Percentiles rank a stretch among this genome's conserved stretches.
phyloP scores from a whole-genome alignment of 2,113 vertebrate species.

The Hepsetus odoe region DNA sequence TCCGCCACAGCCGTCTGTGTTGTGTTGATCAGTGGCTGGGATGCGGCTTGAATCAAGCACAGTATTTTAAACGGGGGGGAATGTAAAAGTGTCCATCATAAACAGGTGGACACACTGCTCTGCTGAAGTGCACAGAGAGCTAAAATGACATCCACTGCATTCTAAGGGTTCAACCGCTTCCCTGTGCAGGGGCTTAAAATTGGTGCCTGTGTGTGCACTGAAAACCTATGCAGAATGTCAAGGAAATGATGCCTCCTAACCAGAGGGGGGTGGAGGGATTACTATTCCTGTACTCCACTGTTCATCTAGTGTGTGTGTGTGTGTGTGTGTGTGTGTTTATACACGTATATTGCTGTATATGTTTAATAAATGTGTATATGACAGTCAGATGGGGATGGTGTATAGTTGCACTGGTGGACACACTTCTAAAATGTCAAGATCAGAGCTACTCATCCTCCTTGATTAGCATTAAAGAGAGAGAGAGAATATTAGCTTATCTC shows the following conservation, averaged over 20 bases:
- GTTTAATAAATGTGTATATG: no score
- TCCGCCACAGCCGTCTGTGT: conserved; percentile 3
- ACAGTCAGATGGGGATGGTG: no score
- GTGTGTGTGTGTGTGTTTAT: no score
- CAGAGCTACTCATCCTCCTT: no score
- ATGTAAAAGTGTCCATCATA: conserved; percentile 62
- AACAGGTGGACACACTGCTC: conserved; percentile 74
- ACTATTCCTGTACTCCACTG: conserved; percentile 47
- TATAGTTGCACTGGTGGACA: no score
- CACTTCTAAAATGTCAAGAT: no score
- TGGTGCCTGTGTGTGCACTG: conserved; percentile 62
- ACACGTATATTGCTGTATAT: no score
- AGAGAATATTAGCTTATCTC: no score
- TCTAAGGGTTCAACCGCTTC: conserved; percentile 75
- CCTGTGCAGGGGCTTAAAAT: conserved; percentile 74
- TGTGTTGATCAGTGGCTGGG: conserved; percentile 21
- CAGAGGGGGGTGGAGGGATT: conserved; percentile 45
- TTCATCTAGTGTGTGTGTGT: conserved; percentile 18
- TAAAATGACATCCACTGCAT: conserved; percentile 76
- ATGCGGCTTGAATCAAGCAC: neutral
- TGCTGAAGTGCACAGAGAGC: conserved; percentile 70
- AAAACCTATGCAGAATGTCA: conserved; percentile 63
- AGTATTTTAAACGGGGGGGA: no score
- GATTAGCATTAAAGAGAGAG: no score
- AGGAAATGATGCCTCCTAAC: conserved; percentile 58